A percentile compares a stretch with the other conserved stretches of the same genome.
Evolutionary conservation across 2,888 invertebrate genomes (phyloP).

Genomic region (Zygaena filipendulae): DNA sequence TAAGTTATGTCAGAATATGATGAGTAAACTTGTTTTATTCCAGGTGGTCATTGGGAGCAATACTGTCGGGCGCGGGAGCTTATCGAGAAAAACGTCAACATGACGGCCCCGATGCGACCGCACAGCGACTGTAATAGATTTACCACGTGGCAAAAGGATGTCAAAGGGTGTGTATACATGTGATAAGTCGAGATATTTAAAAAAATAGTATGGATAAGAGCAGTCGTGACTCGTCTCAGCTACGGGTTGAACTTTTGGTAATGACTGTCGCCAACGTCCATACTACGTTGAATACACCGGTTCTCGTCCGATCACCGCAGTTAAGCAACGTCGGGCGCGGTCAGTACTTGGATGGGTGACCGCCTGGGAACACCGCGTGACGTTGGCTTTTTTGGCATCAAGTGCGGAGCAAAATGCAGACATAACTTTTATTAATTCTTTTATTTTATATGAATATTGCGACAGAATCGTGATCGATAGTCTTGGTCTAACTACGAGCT

Average conservation of each 20-base stretch:
- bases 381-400: conserved; percentile 31
- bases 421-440: background rate
- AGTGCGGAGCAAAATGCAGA: conserved; percentile 3
- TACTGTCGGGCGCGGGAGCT: conserved; percentile 43
- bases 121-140: conserved; percentile 26
- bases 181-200: no score
- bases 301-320: conserved; percentile 25
- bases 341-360: conserved; percentile 44
- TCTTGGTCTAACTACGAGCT: no score
- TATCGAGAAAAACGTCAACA: conserved; percentile 37
- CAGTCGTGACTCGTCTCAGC: no score
- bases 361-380: conserved; percentile 36
- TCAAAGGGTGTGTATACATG: no score
- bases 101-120: conserved; percentile 13
- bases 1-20: no score
- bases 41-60: conserved; percentile 45
- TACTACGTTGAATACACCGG: conserved; percentile 33
- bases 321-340: conserved; percentile 35
- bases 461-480: no score
- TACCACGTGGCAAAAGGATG: conserved; percentile 25
- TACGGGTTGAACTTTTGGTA: no score
- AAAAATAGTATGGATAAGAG: no score
- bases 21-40: no score
- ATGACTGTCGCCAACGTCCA: conserved; percentile 39
- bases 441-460: no score